Base-by-base conservation (phyloP, 2,888 invertebrate genomes). In the Agonopterix subpropinquella region DNA sequence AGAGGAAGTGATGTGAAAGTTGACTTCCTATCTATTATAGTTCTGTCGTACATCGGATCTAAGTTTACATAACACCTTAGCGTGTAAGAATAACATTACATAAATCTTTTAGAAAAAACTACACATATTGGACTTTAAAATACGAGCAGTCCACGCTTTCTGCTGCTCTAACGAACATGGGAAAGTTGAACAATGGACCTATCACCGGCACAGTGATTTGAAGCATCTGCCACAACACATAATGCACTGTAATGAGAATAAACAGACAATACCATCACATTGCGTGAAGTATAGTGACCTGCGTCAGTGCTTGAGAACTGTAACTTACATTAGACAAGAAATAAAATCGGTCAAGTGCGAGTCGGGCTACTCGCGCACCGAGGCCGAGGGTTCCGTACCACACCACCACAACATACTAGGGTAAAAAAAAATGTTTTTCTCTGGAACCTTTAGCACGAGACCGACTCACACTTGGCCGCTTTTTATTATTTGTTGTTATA, bases 191-290 rank as follows among this genome's bases (percentile, higher is more conserved):
- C 52, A 52, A 51, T 50, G 41, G 50, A 7, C 35, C 42, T 46
- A 48, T 36, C 47, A 18, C 48, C 39, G 47, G 47, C 50, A 50
- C 47, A 45, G 45, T 50, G 45, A 50, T 52, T 52, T 47, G 47
- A 47, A 36, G 28, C 42, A 36, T 47, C 45, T 44, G 48, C 42
- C 47, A 47, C 8, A 9, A 46, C 37, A 48, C 43, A 47, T 43
- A 45, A 35, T 52, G 8, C 35, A 39, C 37, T 43, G 47, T 43
- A 52, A 49, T 49, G 48, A 47, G 36, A 46, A 9, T 39, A 39
- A 28, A n/a, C 39, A 39, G 39, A 39, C 39, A 39, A 39, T 39
- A 39, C 10, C 39, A n/a, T 39, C n/a, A n/a, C 28, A n/a, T 39
- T 39, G 39, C 39, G 39, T 28, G 28, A 28, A 28, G 28, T 5